These are phyloP conservation scores for Schlechtendalia chinensis DNA, from an alignment of 1,140 invertebrate genomes.

Conservation along the genomic window DNA sequence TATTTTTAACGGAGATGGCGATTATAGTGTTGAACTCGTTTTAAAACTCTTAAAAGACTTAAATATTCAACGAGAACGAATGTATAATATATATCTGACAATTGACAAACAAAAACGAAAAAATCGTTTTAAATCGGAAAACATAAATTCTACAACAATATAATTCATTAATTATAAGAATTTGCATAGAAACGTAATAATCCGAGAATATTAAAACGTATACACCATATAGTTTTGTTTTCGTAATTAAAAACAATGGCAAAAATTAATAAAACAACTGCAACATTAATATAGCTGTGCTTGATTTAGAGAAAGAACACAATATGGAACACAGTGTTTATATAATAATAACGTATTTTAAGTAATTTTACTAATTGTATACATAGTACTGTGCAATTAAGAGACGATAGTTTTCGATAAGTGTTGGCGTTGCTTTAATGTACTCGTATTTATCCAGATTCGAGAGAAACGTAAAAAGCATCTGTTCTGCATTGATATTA, in stretches of 20 bases:
- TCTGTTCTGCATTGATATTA: neutral
- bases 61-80: neutral
- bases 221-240: neutral
- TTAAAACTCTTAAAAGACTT: neutral
- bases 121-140: neutral
- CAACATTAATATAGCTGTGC: neutral
- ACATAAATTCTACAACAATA: neutral
- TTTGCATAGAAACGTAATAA: neutral
- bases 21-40: neutral
- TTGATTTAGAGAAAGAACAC: neutral
- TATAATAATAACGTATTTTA: neutral
- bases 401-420: neutral
- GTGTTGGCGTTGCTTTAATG: neutral
- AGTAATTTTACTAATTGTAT: neutral
- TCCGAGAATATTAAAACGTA: neutral
- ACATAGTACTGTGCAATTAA: neutral
- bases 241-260: neutral
- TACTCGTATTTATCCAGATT: neutral
- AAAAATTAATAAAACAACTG: constrained; percentile 14
- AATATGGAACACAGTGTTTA: neutral
- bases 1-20: neutral
- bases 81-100: neutral
- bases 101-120: neutral
- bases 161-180: neutral
- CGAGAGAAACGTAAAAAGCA: neutral